These are phyloP conservation scores for Peromyscus polionotus DNA, from an alignment of 2,113 vertebrate genomes.

Conservation along the genomic window DNA sequence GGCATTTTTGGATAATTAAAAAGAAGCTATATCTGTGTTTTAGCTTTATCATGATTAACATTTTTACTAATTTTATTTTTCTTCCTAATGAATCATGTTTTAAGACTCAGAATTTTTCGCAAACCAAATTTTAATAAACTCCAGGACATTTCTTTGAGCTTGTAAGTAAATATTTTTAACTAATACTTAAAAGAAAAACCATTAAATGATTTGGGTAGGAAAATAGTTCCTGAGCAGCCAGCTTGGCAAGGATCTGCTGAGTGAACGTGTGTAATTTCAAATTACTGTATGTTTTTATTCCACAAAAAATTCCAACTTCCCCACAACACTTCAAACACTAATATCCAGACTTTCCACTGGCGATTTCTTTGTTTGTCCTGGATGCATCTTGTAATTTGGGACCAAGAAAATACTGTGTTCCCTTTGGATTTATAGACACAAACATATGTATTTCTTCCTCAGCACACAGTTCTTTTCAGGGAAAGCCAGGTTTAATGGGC, in stretches of 20 bases:
- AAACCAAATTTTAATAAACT: slow-evolving; percentile 64
- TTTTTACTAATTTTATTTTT: slow-evolving; percentile 59
- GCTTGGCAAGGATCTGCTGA: slow-evolving; percentile 64
- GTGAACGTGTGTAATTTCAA: slow-evolving; percentile 77
- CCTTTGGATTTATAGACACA: slow-evolving; percentile 74
- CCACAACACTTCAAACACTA: slow-evolving; percentile 76
- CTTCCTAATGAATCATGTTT: slow-evolving; percentile 41
- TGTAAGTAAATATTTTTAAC: slow-evolving; percentile 82
- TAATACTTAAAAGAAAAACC: slow-evolving; percentile 80
- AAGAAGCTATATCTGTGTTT: neutral
- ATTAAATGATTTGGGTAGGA: slow-evolving; percentile 76
- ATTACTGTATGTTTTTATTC: slow-evolving; percentile 80
- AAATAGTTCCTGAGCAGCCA: slow-evolving; percentile 63
- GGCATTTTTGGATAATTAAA: neutral
- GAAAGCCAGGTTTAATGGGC: slow-evolving; percentile 68
- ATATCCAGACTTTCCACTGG: slow-evolving; percentile 82
- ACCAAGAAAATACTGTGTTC: slow-evolving; percentile 78
- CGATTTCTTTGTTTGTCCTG: slow-evolving; percentile 80
- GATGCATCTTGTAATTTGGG: slow-evolving; percentile 76
- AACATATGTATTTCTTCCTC: slow-evolving; percentile 72
- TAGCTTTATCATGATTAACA: slow-evolving; percentile 36
- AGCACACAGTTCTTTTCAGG: slow-evolving; percentile 55
- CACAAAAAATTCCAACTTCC: slow-evolving; percentile 78
- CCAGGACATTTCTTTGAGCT: slow-evolving; percentile 63
- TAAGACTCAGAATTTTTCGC: slow-evolving; percentile 41